Evolutionary conservation across 2,113 vertebrate genomes (phyloP).

Genomic region (Mobula hypostoma): DNA sequence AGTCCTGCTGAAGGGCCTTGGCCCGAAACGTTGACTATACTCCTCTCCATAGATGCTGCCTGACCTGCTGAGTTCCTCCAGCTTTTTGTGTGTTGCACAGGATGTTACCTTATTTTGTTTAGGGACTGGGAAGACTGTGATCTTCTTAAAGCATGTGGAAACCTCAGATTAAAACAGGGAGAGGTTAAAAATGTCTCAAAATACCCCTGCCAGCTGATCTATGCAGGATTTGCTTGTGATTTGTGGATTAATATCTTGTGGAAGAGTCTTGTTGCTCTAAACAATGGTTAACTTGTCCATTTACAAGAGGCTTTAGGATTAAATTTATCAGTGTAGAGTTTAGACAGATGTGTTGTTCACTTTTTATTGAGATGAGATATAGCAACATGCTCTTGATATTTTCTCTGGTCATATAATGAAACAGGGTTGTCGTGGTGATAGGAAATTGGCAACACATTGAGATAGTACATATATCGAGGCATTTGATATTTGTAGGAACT

Average conservation of each 20-base stretch:
- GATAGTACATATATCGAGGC: neutral
- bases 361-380: neutral
- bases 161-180: too few species aligned
- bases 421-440: neutral
- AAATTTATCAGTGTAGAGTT: neutral
- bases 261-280: neutral
- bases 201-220: too few species aligned
- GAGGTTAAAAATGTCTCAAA: too few species aligned
- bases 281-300: neutral
- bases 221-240: too few species aligned
- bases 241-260: neutral
- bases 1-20: too few species aligned
- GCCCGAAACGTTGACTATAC: too few species aligned
- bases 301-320: neutral
- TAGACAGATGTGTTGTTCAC: neutral
- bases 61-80: too few species aligned
- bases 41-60: too few species aligned
- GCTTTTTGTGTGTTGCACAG: too few species aligned
- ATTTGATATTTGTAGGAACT: neutral
- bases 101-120: too few species aligned
- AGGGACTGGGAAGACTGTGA: too few species aligned
- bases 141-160: too few species aligned
- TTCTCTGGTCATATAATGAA: neutral
- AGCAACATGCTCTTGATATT: neutral
- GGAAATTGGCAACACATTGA: neutral